Base-by-base conservation (phyloP, 2,797 vertebrate genomes). In the Alauda arvensis region DNA sequence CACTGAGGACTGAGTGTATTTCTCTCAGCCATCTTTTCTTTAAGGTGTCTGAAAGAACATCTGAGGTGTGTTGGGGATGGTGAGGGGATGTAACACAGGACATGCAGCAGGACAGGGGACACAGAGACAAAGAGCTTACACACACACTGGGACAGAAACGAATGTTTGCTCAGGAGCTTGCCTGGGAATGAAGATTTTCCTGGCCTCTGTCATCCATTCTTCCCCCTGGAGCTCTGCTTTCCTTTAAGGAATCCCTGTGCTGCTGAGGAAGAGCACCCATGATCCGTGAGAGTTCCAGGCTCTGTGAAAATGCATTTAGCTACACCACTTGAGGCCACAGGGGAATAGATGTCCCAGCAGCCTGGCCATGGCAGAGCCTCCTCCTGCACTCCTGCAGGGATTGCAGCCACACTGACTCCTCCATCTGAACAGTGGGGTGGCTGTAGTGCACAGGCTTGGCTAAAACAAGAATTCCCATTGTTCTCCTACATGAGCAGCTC, bases 401-500 rank as follows among this genome's bases (percentile, higher is more conserved):
- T 83, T 84, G 56, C n/a, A 61, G 52, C 45, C 7, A 1, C 33
- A 16, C 25, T 8, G 42, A 75, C 37, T 52, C 43, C 46, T 86
- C 67, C 1, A 4, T 37, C 15, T 56, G 33, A 87, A 46, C 0
- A 0, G 20, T 12, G 10, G 55, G 42, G 28, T 70, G 56, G 51
- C 15, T 59, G 43, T 43, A 65, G 74, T 29, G 53, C 39, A 39
- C 18, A 34, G 56, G 37, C 60, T 53, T 55, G 68, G 70, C 67
- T 83, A 40, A 83, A 85, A 60, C 48, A 53, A 49, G 65, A 77
- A 76, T 57, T 69, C 49, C 34, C 15, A 12, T 77, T 76, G 48
- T 71, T 83, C 68, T 83, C 7, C 72, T 59, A 33, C 19, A 40
- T 5, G 7, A 55, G 88, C 75, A 61, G 60, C 42, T 87, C 45